phyloP scores from a whole-genome alignment of 1,140 invertebrate species.

The Oreohelix idahoensis region DNA sequence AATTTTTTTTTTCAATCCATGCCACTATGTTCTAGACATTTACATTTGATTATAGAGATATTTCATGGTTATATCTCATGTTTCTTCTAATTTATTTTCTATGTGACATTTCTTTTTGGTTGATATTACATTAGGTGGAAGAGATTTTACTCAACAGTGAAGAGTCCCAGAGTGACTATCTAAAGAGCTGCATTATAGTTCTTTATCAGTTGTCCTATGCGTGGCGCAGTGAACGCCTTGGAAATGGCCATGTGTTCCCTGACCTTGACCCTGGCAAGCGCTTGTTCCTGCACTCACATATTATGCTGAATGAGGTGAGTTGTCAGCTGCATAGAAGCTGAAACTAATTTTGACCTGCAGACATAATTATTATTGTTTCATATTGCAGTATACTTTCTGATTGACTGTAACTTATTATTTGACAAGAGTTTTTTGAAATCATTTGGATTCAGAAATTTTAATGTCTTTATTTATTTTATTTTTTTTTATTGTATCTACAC shows the following conservation, averaged over 20 bases:
- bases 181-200: constrained; percentile 61
- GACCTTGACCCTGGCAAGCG: constrained; percentile 47
- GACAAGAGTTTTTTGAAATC: too few relatives aligned
- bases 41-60: too few relatives aligned
- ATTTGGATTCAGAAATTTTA: too few relatives aligned
- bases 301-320: constrained; percentile 50
- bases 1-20: too few relatives aligned
- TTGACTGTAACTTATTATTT: too few relatives aligned
- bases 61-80: too few relatives aligned
- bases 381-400: too few relatives aligned
- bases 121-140: constrained; percentile 44
- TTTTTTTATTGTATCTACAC: too few relatives aligned
- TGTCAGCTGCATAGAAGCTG: not conserved
- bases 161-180: constrained; percentile 52
- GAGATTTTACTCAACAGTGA: constrained; percentile 55
- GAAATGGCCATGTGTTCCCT: constrained; percentile 56
- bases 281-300: constrained; percentile 47
- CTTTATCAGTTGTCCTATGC: constrained; percentile 57
- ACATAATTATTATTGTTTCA: too few relatives aligned
- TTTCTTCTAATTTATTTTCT: too few relatives aligned
- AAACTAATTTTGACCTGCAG: not conserved
- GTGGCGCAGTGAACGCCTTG: constrained; percentile 58
- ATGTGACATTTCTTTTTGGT: not conserved
- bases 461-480: too few relatives aligned
- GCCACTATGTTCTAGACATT: too few relatives aligned